Evolutionary conservation across 2,797 vertebrate genomes (phyloP).

Genomic region (Mormyrus proboscirostris): DNA sequence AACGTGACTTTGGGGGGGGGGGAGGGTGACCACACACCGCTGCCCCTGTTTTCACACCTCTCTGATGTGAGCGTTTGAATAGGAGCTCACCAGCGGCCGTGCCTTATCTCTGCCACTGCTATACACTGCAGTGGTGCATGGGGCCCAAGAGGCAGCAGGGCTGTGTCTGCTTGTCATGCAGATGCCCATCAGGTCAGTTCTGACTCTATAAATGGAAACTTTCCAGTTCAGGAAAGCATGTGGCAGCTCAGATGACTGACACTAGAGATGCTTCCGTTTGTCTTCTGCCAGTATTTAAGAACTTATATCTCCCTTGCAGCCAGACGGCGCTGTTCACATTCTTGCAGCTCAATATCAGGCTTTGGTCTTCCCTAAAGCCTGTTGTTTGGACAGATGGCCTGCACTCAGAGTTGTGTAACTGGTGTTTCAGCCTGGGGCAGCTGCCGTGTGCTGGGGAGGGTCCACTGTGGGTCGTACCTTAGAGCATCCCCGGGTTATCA

Average conservation of each 20-base stretch:
- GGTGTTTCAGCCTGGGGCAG: not conserved
- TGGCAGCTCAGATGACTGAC: not conserved
- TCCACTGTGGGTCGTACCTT: not conserved
- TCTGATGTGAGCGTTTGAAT: not conserved
- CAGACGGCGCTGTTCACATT: not conserved
- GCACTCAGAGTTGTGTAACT: not conserved
- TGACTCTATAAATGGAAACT: constrained; percentile 5
- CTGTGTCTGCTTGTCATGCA: not conserved
- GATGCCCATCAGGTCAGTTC: not conserved
- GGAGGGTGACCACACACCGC: not conserved
- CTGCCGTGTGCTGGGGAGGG: not conserved
- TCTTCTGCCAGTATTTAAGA: not conserved
- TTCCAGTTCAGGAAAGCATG: not conserved
- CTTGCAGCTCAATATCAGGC: not conserved
- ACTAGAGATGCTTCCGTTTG: not conserved
- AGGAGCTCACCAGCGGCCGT: not conserved
- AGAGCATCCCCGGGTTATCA: not conserved
- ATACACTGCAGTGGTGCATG: not conserved
- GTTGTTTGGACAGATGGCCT: not conserved
- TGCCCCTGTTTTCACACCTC: not conserved
- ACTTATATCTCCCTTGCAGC: not conserved
- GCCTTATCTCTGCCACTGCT: not conserved
- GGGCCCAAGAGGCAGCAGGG: not conserved
- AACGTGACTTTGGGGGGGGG: not conserved
- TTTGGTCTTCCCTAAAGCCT: not conserved